These are phyloP conservation scores for Euleptes europaea DNA, from an alignment of 2,113 vertebrate genomes.

Conservation along the genomic window DNA sequence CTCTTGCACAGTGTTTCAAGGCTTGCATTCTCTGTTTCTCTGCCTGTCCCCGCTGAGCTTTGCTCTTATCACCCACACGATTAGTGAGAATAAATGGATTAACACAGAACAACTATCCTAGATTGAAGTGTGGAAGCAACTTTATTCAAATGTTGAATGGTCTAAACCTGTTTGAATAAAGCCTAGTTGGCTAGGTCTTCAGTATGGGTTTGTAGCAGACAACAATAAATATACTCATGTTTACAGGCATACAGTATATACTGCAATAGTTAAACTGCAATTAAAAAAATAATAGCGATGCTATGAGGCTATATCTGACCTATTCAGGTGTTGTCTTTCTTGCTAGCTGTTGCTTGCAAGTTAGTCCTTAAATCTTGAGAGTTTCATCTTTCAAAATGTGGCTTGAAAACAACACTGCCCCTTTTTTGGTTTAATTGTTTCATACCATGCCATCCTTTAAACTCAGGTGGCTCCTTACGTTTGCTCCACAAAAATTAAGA, in stretches of 20 bases:
- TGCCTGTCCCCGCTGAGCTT: not conserved
- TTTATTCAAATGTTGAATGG: not conserved
- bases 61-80: not conserved
- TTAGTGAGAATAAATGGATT: not conserved
- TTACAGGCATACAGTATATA: not conserved
- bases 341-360: not conserved
- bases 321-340: not conserved
- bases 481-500: constrained; percentile 9
- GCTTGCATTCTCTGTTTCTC: constrained; percentile 18
- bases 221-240: not conserved
- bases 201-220: not conserved
- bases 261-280: not conserved
- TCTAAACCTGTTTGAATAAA: not conserved
- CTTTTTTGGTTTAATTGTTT: not conserved
- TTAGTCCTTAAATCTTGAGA: not conserved
- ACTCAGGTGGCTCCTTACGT: not conserved
- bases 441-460: not conserved
- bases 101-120: not conserved
- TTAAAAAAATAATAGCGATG: not conserved
- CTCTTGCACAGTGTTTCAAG: not conserved
- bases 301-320: not conserved
- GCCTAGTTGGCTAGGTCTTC: not conserved
- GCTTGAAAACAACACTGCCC: not conserved
- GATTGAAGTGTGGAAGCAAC: not conserved
- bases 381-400: not conserved